A percentile compares a stretch with the other conserved stretches of the same genome.
These are phyloP conservation scores for Pangasius krempfi DNA, from an alignment of 2,797 vertebrate genomes.

Conservation along the genomic window DNA sequence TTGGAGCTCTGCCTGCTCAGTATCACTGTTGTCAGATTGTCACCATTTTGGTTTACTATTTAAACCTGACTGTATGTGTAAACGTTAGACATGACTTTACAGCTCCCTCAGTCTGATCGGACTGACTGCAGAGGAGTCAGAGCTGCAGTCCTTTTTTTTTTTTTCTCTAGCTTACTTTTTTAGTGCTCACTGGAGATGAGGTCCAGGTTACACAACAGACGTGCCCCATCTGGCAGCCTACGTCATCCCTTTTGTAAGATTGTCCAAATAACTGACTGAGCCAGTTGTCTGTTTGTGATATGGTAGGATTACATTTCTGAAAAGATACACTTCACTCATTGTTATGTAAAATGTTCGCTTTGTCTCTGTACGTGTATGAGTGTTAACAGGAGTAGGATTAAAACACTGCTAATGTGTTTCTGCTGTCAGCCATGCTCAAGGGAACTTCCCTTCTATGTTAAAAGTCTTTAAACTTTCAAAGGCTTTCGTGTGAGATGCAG, in stretches of 20 bases:
- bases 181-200: neutral
- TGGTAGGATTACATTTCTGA: neutral
- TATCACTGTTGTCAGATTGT: neutral
- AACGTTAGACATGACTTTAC: neutral
- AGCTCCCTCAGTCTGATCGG: conserved; percentile 2
- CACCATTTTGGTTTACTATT: neutral
- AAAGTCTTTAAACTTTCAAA: conserved; percentile 33
- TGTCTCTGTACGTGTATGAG: neutral
- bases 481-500: conserved; percentile 44
- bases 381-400: neutral
- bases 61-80: neutral
- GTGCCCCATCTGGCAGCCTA: conserved; percentile 54
- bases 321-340: neutral
- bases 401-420: conserved; percentile 53
- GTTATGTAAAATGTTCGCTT: conserved; percentile 23
- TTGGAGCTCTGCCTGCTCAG: neutral
- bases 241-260: neutral
- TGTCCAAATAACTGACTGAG: neutral
- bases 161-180: conserved; percentile 6
- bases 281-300: neutral
- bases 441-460: conserved; percentile 11
- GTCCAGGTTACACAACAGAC: conserved; percentile 64
- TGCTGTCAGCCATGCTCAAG: conserved; percentile 23
- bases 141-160: conserved; percentile 11
- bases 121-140: neutral